A percentile compares a stretch with the other conserved stretches of the same genome.
Evolutionary conservation across 2,888 invertebrate genomes (phyloP).

Genomic region (Exocentrus adspersus): DNA sequence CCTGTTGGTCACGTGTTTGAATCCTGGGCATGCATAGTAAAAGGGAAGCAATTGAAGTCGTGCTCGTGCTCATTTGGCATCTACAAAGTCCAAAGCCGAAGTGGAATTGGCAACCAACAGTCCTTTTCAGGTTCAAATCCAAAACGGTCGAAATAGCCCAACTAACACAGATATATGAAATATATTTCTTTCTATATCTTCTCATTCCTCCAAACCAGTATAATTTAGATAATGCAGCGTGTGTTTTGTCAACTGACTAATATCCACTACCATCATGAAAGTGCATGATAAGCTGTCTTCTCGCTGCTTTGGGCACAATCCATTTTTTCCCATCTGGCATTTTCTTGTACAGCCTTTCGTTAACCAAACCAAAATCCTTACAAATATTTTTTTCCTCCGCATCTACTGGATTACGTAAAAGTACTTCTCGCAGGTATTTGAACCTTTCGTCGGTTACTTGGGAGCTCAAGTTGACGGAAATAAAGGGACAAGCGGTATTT

Average conservation of each 20-base stretch:
- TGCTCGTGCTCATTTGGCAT: too few relatives aligned
- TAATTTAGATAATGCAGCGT: slow-evolving; percentile 39
- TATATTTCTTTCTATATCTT: slow-evolving; percentile 28
- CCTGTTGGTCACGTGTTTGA: too few relatives aligned
- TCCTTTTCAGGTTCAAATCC: too few relatives aligned
- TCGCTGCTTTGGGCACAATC: slow-evolving; percentile 25
- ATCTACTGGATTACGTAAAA: slow-evolving; percentile 15
- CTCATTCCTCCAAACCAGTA: slow-evolving; percentile 44
- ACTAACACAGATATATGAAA: too few relatives aligned
- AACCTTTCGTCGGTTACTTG: slow-evolving; percentile 32
- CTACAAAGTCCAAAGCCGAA: too few relatives aligned
- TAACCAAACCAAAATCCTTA: slow-evolving; percentile 20
- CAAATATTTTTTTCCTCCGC: slow-evolving; percentile 24
- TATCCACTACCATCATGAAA: slow-evolving; percentile 52
- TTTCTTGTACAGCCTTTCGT: slow-evolving; percentile 24
- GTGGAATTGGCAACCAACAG: too few relatives aligned
- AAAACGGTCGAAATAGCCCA: too few relatives aligned
- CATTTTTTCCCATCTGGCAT: slow-evolving; percentile 17
- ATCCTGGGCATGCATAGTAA: too few relatives aligned
- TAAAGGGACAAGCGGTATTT: not conserved
- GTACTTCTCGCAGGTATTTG: slow-evolving; percentile 19
- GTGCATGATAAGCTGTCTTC: slow-evolving; percentile 17
- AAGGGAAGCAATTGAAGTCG: too few relatives aligned
- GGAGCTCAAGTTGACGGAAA: slow-evolving; percentile 12
- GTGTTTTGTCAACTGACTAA: slow-evolving; percentile 39